Base-by-base conservation (phyloP, 1,140 invertebrate genomes). In the Coptotermes formosanus region DNA sequence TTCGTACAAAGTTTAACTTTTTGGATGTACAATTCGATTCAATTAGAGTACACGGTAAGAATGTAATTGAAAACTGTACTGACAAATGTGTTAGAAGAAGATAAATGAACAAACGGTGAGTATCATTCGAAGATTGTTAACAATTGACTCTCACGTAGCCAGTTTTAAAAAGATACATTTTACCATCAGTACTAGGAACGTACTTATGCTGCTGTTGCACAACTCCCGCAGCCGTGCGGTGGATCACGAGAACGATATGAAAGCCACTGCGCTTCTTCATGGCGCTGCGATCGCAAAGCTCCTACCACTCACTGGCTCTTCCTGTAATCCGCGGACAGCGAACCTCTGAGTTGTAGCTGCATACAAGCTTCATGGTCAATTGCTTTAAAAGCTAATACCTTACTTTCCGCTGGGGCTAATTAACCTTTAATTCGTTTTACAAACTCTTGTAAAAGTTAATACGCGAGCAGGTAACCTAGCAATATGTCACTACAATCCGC, bases 391-490 rank as follows among this genome's bases (percentile, higher is more conserved):
- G 64, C 64, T 75, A 75, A 75, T 75, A 75, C 64, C 64, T 75
- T 75, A 75, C 64, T 75, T 75, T 75, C 64, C 64, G 64, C 64
- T 75, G n/a, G 64, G 64, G 64, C 64, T 75, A 75, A 75, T 75
- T 75, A 75, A 75, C 64, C 64, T 75, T 75, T 75, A 75, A 75
- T 75, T 75, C 64, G 64, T 75, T 75, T 75, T 75, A 75, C 64
- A 75, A 75, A 75, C 64, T 75, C 64, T 75, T 75, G 64, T 75
- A 75, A 75, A 75, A 75, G 64, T 75, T 75, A 75, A 75, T 75
- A 75, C 64, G 64, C 64, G 0, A 75, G n/a, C 25, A 75, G 64
- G 25, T 30, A 30, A 25, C 64, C 64, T 75, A 25, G 64, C n/a
- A 75, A 75, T 30, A 75, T 30, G 64, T 25, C 64, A 30, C 64